Conservation (phyloP, 1,140 invertebrate genomes). For the Halotydeus destructor region DNA sequence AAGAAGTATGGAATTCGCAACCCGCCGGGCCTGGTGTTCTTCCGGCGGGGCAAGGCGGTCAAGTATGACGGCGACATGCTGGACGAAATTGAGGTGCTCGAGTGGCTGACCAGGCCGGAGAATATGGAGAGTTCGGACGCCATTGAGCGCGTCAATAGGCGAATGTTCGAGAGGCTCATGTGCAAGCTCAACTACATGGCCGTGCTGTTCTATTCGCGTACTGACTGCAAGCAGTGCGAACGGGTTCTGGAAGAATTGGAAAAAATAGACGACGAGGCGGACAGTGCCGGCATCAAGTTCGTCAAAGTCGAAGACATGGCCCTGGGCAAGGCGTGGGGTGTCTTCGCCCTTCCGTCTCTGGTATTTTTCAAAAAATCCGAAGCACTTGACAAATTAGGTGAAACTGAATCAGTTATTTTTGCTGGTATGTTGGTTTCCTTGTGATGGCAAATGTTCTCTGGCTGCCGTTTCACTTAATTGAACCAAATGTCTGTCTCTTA, state of each 20-base stretch:
- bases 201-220: slow-evolving; percentile 75
- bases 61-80: slow-evolving; percentile 52
- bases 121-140: slow-evolving; percentile 81
- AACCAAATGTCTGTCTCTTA: slow-evolving; percentile 5
- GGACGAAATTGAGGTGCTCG: slow-evolving; percentile 69
- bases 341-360: slow-evolving; percentile 24
- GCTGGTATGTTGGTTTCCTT: slow-evolving; percentile 40
- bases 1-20: slow-evolving; percentile 79
- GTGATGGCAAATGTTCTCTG: not conserved
- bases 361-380: slow-evolving; percentile 32
- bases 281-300: slow-evolving; percentile 49
- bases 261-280: slow-evolving; percentile 23
- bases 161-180: slow-evolving; percentile 25
- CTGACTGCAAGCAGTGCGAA: slow-evolving; percentile 73
- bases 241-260: slow-evolving; percentile 51
- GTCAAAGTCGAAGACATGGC: slow-evolving; percentile 78
- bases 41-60: slow-evolving; percentile 67
- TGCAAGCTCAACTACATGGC: slow-evolving; percentile 30
- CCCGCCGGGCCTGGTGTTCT: slow-evolving; percentile 71
- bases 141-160: slow-evolving; percentile 26
- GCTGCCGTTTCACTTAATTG: not conserved
- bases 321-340: slow-evolving; percentile 49
- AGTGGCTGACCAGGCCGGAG: slow-evolving; percentile 77
- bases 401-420: slow-evolving; percentile 63
- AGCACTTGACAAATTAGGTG: slow-evolving; percentile 3